A percentile compares a stretch with the other conserved stretches of the same genome.
Conservation (phyloP, 2,113 vertebrate species). For the Geococcyx californianus region DNA sequence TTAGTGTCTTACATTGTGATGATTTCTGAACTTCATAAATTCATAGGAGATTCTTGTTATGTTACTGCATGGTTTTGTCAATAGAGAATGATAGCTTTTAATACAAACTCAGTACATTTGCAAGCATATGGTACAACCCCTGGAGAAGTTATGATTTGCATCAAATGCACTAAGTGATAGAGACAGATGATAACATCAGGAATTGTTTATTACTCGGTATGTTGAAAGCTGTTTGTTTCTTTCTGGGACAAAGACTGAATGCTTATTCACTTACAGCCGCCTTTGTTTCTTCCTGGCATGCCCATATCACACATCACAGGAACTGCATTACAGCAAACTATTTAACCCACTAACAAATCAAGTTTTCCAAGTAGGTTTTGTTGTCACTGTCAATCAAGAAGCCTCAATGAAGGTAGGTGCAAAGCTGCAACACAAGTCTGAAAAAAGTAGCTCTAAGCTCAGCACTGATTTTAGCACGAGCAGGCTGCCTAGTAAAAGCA, state of each 20-base stretch:
- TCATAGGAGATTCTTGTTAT: background rate
- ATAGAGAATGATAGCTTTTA: slow-evolving; percentile 12
- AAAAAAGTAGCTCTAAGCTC: background rate
- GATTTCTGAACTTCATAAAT: slow-evolving; percentile 5
- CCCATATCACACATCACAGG: background rate
- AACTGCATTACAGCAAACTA: background rate
- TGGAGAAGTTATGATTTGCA: slow-evolving; percentile 34
- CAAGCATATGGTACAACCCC: background rate
- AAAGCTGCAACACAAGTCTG: background rate
- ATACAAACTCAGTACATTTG: background rate
- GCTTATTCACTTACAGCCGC: background rate
- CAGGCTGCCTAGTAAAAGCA: background rate
- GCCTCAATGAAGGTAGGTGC: background rate
- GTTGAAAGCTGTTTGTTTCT: background rate
- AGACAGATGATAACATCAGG: background rate
- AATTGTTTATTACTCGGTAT: background rate
- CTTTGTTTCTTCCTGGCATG: background rate
- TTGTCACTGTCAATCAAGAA: background rate
- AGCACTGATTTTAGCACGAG: background rate
- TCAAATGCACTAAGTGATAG: background rate
- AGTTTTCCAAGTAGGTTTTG: background rate
- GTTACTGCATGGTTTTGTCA: background rate
- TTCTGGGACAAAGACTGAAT: background rate
- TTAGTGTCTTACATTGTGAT: background rate
- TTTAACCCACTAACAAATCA: background rate